Conservation (phyloP, 2,113 vertebrate species). For the Herpailurus yagouaroundi region DNA sequence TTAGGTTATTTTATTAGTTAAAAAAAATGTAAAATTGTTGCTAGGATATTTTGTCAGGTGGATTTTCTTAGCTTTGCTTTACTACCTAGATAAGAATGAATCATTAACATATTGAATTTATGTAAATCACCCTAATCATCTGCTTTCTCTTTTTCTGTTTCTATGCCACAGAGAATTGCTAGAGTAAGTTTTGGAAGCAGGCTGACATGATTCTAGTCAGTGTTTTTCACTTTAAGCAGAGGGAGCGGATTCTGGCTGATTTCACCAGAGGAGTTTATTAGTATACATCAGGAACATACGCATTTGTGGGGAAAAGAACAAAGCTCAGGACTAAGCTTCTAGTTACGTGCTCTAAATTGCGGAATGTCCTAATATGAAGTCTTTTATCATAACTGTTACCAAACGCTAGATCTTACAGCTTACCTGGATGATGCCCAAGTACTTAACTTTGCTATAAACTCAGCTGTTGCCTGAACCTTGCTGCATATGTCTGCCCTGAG, state of each 20-base stretch:
- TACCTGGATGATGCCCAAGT: background rate
- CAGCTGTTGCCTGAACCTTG: background rate
- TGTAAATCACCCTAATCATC: conserved; percentile 76
- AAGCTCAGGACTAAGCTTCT: background rate
- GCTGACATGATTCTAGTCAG: conserved; percentile 45
- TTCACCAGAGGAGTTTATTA: background rate
- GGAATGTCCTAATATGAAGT: background rate
- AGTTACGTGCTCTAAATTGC: background rate
- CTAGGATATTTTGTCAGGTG: conserved; percentile 72
- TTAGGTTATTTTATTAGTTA: conserved; percentile 57
- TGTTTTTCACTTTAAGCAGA: conserved; percentile 21
- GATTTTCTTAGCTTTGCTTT: conserved; percentile 63
- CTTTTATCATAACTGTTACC: background rate
- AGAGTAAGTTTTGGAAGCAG: conserved; percentile 52
- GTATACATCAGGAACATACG: background rate
- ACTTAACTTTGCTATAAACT: background rate
- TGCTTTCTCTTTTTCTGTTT: conserved; percentile 69
- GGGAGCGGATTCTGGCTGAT: background rate
- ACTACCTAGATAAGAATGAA: conserved; percentile 69
- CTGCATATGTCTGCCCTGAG: rapidly evolving
- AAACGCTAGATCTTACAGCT: background rate
- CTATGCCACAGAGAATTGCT: conserved; percentile 46
- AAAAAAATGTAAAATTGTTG: conserved; percentile 70
- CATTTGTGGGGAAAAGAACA: background rate
- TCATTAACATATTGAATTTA: conserved; percentile 78